phyloP scores from a whole-genome alignment of 1,140 invertebrate species.

The Brachionus manjavacas region DNA sequence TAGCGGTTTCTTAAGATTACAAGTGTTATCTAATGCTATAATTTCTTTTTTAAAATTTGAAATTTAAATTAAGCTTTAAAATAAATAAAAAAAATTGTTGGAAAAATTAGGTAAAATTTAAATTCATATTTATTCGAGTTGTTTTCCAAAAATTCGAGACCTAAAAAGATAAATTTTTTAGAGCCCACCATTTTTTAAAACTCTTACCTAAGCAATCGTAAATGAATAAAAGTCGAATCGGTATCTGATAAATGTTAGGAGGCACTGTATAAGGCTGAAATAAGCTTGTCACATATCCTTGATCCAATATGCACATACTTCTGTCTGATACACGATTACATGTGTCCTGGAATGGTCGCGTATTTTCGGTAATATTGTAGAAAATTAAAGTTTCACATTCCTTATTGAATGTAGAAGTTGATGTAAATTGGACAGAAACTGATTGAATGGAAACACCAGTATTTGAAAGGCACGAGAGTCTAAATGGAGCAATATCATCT shows the following conservation, averaged over 20 bases:
- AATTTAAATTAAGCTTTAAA: constrained; percentile 27
- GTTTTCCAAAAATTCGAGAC: neutral
- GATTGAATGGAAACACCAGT: neutral
- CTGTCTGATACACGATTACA: neutral
- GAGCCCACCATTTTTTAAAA: neutral
- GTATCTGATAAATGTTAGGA: neutral
- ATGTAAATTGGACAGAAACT: neutral
- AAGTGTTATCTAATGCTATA: neutral
- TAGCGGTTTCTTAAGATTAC: neutral
- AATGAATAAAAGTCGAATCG: neutral
- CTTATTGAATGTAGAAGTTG: neutral
- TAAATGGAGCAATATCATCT: neutral
- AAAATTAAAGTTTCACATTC: neutral
- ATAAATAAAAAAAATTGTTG: neutral
- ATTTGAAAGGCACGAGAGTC: neutral
- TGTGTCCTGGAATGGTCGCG: neutral
- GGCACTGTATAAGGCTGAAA: neutral
- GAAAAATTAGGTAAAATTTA: neutral
- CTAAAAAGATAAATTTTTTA: neutral
- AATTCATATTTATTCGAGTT: neutral
- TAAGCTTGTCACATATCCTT: neutral
- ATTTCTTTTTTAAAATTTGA: neutral
- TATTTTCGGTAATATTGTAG: neutral
- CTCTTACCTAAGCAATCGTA: neutral
- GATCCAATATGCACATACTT: neutral